Base-by-base conservation (phyloP, 2,888 invertebrate species). In the Aporophyla lueneburgensis region DNA sequence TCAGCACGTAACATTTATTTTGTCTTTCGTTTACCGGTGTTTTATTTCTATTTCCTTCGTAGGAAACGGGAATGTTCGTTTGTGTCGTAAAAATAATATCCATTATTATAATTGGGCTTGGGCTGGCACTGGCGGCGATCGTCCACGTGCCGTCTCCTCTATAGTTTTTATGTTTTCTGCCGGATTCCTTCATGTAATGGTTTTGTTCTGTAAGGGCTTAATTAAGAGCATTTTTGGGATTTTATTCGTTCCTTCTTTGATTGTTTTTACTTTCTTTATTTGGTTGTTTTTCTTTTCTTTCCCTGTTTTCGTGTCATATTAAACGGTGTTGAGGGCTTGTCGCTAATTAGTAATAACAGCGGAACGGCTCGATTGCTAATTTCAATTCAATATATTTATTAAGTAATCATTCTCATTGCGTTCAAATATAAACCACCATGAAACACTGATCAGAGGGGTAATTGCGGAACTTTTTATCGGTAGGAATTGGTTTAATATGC, bases 71-170 rank as follows among this genome's bases (percentile, higher is more conserved):
- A 92, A 91, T 89, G 92, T 91, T 92, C 86, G 89, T 89, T 87
- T 86, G 92, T 89, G 92, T 93, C 93, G 93, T 95, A 93, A 93
- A 94, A 95, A 95, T 94, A 93, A 95, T 95, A 93, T 93, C 92
- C 93, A 93, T 94, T 94, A 94, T 94, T 94, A 93, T 94, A 95
- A 95, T 95, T 94, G 93, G 94, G 88, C 81, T n/a, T n/a, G n/a
- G n/a, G n/a, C n/a, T n/a, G n/a, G n/a, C n/a, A n/a, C n/a, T 89
- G 88, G 85, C 69, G 76, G 82, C 53, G 83, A 59, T 80, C 65
- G 68, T 80, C 87, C 91, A 92, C 92, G 93, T 93, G 92, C 86
- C 84, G 87, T 86, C 68, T 81, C 85, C 83, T 87, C 92, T 92
- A 91, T 92, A 91, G 89, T 91, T 92, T 86, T 91, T 91, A 90